Conservation (phyloP, 2,113 vertebrate genomes). For the Axis porcinus region DNA sequence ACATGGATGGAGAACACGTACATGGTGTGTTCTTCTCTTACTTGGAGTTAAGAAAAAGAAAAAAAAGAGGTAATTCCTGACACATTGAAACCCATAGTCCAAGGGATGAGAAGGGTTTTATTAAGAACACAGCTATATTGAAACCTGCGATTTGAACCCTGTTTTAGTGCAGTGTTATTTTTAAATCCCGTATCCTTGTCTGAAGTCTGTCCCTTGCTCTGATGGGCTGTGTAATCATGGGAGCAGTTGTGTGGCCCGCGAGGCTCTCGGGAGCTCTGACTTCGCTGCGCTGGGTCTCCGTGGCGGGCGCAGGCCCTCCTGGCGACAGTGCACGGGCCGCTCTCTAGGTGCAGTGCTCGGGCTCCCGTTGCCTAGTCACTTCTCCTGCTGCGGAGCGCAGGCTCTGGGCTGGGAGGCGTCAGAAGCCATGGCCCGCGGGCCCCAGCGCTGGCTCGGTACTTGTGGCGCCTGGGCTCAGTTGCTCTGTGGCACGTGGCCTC, state of each 20-base stretch:
- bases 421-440: background rate
- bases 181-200: background rate
- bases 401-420: background rate
- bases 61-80: background rate
- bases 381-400: background rate
- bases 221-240: background rate
- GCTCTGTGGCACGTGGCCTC: background rate
- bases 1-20: background rate
- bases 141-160: background rate
- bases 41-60: background rate
- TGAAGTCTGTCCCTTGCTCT: background rate
- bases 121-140: background rate
- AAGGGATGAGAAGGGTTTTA: background rate
- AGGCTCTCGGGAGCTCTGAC: background rate
- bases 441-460: background rate
- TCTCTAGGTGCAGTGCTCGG: fast-evolving
- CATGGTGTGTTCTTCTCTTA: background rate
- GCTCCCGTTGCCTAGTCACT: fast-evolving
- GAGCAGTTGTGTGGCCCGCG: background rate
- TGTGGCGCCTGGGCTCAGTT: background rate
- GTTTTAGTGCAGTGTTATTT: background rate
- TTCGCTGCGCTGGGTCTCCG: fast-evolving
- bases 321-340: fast-evolving
- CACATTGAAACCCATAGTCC: background rate
- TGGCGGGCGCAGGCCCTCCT: background rate